Evolutionary conservation across 1,140 invertebrate species (phyloP).

Genomic region (Adelges cooleyi): DNA sequence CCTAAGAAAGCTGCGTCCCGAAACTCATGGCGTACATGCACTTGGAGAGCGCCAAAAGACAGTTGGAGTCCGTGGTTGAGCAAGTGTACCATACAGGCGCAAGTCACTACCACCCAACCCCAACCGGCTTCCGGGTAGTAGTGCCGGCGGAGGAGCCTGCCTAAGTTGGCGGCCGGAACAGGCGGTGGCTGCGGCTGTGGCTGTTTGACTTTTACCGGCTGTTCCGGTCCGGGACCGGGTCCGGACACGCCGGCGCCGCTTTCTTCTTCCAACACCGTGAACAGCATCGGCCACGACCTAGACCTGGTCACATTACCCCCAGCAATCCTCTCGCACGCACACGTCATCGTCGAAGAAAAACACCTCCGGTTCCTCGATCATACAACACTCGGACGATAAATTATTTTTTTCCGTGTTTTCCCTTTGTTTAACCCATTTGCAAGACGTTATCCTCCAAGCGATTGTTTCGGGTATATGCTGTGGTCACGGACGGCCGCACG

Average conservation of each 20-base stretch:
- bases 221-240: neutral
- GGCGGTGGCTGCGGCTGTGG: neutral
- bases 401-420: too few relatives aligned
- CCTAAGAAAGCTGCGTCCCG: neutral
- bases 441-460: neutral
- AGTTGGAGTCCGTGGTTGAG: slow-evolving; percentile 54
- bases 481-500: too few relatives aligned
- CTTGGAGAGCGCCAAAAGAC: slow-evolving; percentile 35
- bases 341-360: neutral
- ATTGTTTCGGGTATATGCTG: neutral
- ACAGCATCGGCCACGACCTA: slow-evolving; percentile 22
- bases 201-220: neutral
- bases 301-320: neutral
- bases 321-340: neutral
- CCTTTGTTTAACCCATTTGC: too few relatives aligned
- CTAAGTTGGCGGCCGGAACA: neutral
- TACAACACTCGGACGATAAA: too few relatives aligned
- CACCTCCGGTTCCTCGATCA: too few relatives aligned
- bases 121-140: slow-evolving; percentile 70
- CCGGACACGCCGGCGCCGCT: neutral
- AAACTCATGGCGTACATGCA: neutral
- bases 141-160: slow-evolving; percentile 40
- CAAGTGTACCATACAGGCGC: slow-evolving; percentile 52
- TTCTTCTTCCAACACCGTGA: neutral
- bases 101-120: slow-evolving; percentile 62